phyloP scores from a whole-genome alignment of 1,140 invertebrate species.

The Drosophila triauraria region DNA sequence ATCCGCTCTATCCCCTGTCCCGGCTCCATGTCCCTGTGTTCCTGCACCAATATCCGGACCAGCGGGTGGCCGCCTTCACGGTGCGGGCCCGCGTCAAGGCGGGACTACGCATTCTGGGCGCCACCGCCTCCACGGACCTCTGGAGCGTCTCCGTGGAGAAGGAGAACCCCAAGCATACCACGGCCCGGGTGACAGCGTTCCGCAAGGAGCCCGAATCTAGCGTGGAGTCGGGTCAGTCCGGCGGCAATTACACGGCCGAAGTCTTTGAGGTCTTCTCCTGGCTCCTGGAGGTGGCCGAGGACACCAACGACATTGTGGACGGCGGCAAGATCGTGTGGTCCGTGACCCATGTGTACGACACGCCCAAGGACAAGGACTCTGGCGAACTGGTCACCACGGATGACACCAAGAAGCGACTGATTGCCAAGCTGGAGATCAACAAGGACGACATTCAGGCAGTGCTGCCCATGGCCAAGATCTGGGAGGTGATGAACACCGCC shows the following conservation, averaged over 20 bases:
- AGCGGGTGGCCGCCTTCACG: slow-evolving; percentile 91
- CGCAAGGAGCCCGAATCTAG: slow-evolving; percentile 86
- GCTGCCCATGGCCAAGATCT: slow-evolving; percentile 97
- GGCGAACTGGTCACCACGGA: slow-evolving; percentile 85
- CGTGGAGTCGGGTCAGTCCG: slow-evolving; percentile 26
- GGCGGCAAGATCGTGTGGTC: slow-evolving; percentile 93
- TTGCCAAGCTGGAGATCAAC: slow-evolving; percentile 94
- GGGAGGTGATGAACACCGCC: slow-evolving; percentile 98
- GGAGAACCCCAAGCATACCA: slow-evolving; percentile 92
- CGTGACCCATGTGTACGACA: slow-evolving; percentile 90
- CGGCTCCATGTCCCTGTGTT: slow-evolving; percentile 94
- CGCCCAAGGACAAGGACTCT: slow-evolving; percentile 86
- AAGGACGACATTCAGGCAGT: slow-evolving; percentile 98
- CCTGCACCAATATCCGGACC: slow-evolving; percentile 88
- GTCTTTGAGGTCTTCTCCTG: slow-evolving; percentile 93
- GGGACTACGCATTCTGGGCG: slow-evolving; percentile 92
- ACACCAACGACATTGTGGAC: slow-evolving; percentile 91
- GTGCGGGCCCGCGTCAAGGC: slow-evolving; percentile 94
- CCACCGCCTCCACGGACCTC: slow-evolving; percentile 90
- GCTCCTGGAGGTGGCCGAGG: slow-evolving; percentile 95
- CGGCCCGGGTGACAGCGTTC: slow-evolving; percentile 93
- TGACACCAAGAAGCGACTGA: slow-evolving; percentile 89
- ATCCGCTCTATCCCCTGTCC: slow-evolving; percentile 94
- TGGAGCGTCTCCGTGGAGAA: slow-evolving; percentile 94
- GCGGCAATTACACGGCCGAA: slow-evolving; percentile 44